Evolutionary conservation across 2,888 invertebrate genomes (phyloP).

Genomic region (Hylaea fasciaria): DNA sequence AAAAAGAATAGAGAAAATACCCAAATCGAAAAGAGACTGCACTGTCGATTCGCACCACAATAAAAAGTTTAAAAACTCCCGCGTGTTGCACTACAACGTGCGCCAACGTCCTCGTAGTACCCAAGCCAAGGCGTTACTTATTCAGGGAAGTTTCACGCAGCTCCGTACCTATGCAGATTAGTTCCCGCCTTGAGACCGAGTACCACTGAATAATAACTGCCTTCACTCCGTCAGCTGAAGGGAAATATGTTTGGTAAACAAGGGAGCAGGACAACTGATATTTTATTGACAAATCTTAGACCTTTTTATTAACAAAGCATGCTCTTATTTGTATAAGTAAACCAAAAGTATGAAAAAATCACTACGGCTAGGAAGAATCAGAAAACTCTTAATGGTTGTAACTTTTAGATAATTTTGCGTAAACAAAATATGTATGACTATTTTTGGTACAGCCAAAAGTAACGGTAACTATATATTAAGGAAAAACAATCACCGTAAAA

Average conservation of each 20-base stretch:
- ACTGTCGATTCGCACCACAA: background rate
- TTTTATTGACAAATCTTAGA: background rate
- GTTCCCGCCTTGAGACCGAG: conserved; percentile 39
- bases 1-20: no score
- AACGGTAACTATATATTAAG: no score
- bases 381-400: no score
- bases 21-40: no score
- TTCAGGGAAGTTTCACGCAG: conserved; percentile 51
- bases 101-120: conserved; percentile 5
- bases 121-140: conserved; percentile 49
- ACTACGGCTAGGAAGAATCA: no score
- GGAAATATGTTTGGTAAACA: conserved; percentile 23
- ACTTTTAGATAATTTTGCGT: no score
- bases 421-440: no score
- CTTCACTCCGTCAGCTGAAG: conserved; percentile 18
- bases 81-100: background rate
- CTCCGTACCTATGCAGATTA: conserved; percentile 57
- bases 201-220: conserved; percentile 44
- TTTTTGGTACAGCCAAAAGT: no score
- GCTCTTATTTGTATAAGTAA: background rate
- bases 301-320: background rate
- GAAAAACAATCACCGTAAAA: no score
- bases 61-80: no score
- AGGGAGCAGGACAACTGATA: background rate
- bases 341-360: no score